Percentiles rank a stretch among this genome's conserved stretches.
Conservation (phyloP, 2,888 invertebrate genomes). For the Mamestra brassicae region DNA sequence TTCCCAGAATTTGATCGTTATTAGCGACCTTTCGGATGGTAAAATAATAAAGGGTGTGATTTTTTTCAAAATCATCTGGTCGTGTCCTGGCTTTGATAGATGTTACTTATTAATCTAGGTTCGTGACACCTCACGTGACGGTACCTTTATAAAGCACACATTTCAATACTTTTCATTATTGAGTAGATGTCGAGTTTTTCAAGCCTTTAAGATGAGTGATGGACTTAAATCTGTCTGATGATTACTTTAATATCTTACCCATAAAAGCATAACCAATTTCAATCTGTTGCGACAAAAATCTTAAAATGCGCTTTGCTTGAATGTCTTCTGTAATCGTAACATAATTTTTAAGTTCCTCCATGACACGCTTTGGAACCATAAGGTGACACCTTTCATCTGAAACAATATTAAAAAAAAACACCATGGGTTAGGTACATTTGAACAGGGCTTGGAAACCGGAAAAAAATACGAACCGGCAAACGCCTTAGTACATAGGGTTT, state of each 20-base stretch:
- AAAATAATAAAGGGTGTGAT: too few relatives aligned
- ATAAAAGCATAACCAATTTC: constrained; percentile 69
- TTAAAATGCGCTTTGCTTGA: constrained; percentile 72
- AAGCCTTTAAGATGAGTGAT: not conserved
- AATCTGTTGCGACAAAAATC: constrained; percentile 74
- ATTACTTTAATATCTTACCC: constrained; percentile 69
- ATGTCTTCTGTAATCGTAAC: constrained; percentile 53
- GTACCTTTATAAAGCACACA: too few relatives aligned
- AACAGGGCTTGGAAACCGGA: not conserved
- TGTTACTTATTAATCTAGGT: too few relatives aligned
- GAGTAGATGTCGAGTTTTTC: not conserved
- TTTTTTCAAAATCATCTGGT: too few relatives aligned
- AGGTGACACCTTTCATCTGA: constrained; percentile 78
- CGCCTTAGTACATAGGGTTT: too few relatives aligned
- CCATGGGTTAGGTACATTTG: not conserved
- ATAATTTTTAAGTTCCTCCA: constrained; percentile 58
- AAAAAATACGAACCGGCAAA: too few relatives aligned
- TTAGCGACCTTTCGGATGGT: too few relatives aligned
- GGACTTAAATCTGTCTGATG: too few relatives aligned
- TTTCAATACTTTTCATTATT: not conserved
- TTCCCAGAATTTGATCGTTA: too few relatives aligned
- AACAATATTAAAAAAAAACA: constrained; percentile 51
- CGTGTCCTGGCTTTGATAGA: too few relatives aligned
- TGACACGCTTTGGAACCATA: constrained; percentile 75
- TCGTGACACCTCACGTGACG: too few relatives aligned